Conservation (phyloP, 2,888 invertebrate species). For the Nymphalis c-album region DNA sequence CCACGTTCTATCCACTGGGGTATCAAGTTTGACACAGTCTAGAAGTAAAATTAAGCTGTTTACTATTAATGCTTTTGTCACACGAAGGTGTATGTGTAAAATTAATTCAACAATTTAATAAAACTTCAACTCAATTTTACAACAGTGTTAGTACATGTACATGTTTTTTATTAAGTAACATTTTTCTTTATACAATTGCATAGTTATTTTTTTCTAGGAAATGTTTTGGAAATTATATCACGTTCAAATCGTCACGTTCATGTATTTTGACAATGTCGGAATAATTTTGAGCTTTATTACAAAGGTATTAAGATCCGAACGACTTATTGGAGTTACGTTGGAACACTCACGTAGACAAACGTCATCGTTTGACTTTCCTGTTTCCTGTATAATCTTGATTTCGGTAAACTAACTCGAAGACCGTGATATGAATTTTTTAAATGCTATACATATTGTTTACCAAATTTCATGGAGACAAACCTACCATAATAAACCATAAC, state of each 20-base stretch:
- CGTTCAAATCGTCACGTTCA: slow-evolving; percentile 5
- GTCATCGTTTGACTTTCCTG: slow-evolving; percentile 26
- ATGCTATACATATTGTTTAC: not conserved
- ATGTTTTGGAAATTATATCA: slow-evolving; percentile 11
- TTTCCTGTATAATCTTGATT: slow-evolving; percentile 16
- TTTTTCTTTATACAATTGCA: not conserved
- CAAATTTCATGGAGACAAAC: not conserved
- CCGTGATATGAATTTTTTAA: slow-evolving; percentile 17
- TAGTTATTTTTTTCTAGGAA: slow-evolving; percentile 9
- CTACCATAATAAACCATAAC: not conserved
- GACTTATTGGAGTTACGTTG: slow-evolving; percentile 7
- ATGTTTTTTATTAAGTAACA: not conserved
- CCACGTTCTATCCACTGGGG: no score
- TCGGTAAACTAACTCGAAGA: slow-evolving; percentile 11
- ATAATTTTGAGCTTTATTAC: slow-evolving; percentile 2
- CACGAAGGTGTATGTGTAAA: no score
- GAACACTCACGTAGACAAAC: slow-evolving; percentile 23
- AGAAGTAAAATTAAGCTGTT: no score
- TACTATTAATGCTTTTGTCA: no score
- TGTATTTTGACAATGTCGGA: not conserved
- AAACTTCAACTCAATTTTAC: no score
- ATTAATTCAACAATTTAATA: no score
- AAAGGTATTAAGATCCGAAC: not conserved
- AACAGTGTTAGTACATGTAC: no score
- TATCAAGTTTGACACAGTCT: no score